Conservation (phyloP, 2,797 vertebrate genomes). For the Passerculus sandwichensis region DNA sequence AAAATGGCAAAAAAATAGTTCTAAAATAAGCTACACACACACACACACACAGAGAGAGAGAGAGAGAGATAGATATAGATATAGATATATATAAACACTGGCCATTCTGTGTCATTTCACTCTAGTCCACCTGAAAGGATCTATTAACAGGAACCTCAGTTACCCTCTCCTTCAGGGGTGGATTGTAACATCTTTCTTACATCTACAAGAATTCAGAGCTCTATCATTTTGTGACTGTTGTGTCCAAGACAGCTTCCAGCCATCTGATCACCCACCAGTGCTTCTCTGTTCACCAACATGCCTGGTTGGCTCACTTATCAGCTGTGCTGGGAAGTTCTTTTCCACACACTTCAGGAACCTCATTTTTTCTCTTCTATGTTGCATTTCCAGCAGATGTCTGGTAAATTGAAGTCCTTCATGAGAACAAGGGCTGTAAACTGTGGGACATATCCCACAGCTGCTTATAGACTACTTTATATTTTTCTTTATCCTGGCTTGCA, state of each 20-base stretch:
- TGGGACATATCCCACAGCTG: neutral
- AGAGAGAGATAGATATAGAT: too few relatives aligned
- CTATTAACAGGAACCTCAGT: neutral
- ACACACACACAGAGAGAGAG: neutral
- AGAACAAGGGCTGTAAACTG: neutral
- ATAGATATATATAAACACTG: accelerated
- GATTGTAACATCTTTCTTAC: neutral
- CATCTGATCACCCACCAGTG: too few relatives aligned
- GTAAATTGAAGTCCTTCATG: neutral
- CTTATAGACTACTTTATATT: neutral
- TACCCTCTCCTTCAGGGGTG: accelerated
- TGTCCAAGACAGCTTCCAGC: neutral
- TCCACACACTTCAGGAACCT: neutral
- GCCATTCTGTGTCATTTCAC: neutral
- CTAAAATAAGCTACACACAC: neutral
- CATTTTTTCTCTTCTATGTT: neutral
- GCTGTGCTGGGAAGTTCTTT: neutral
- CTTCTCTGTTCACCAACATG: neutral
- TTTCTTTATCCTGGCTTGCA: neutral
- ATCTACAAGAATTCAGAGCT: neutral
- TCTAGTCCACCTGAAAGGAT: neutral
- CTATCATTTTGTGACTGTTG: neutral
- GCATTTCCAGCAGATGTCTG: neutral
- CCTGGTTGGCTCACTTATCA: neutral
- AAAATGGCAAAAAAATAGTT: neutral